Percentiles rank a stretch among this genome's conserved stretches.
Conservation (phyloP, 2,888 invertebrate genomes). For the Pemphredon lugubris region DNA sequence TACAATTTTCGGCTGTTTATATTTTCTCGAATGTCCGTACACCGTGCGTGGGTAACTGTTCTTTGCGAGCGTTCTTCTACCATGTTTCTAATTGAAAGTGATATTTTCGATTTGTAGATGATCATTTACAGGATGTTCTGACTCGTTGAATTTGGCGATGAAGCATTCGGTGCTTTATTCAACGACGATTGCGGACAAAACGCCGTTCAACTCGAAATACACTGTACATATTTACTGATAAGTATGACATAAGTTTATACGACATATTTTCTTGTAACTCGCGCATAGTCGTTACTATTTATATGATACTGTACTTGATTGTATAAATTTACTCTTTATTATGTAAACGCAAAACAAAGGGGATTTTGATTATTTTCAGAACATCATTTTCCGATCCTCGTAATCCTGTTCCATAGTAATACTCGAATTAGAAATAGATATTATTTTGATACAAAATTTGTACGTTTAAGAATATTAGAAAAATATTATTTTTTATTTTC, state of each 20-base stretch:
- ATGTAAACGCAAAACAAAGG: slow-evolving; percentile 61
- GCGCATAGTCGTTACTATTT: slow-evolving; percentile 68
- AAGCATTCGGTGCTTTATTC: too few species aligned
- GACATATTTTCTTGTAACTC: slow-evolving; percentile 58
- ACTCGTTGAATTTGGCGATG: too few species aligned
- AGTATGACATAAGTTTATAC: slow-evolving; percentile 48
- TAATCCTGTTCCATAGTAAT: too few species aligned
- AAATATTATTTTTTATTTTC: too few species aligned
- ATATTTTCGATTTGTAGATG: neutral
- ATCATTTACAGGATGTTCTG: neutral
- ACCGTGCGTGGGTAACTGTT: neutral
- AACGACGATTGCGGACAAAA: too few species aligned
- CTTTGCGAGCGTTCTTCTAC: neutral
- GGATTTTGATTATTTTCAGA: too few species aligned
- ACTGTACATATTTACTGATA: slow-evolving; percentile 68
- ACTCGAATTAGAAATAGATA: too few species aligned
- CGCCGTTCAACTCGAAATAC: slow-evolving; percentile 44
- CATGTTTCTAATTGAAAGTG: neutral
- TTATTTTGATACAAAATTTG: too few species aligned
- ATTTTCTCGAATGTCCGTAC: neutral
- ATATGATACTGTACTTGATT: slow-evolving; percentile 70
- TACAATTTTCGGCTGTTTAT: too few species aligned
- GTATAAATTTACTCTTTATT: slow-evolving; percentile 75
- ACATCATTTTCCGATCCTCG: too few species aligned
- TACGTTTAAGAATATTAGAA: too few species aligned